A percentile compares a stretch with the other conserved stretches of the same genome.
phyloP scores from a whole-genome alignment of 1,140 invertebrate genomes.

The Hyposmocoma kahamanoa region DNA sequence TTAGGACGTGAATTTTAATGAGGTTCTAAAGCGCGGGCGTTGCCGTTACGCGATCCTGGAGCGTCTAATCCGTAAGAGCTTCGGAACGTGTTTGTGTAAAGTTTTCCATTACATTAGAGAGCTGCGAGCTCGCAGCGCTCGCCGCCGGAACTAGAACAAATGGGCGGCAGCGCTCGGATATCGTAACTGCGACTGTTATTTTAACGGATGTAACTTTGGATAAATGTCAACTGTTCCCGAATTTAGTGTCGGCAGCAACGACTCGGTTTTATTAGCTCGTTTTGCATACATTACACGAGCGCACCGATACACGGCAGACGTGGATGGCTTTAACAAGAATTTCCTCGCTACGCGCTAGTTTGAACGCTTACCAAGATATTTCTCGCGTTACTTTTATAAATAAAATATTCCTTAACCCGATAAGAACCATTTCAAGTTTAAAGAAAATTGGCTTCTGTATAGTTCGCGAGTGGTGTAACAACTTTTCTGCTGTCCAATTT shows the following conservation, averaged over 20 bases:
- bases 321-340: constrained; percentile 22
- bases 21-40: constrained; percentile 17
- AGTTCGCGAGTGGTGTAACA: constrained; percentile 27
- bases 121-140: constrained; percentile 21
- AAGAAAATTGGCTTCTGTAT: constrained; percentile 29
- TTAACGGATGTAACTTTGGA: constrained; percentile 64
- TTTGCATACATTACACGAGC: constrained; percentile 46
- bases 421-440: constrained; percentile 15
- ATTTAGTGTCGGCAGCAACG: constrained; percentile 40
- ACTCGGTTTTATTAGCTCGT: constrained; percentile 54
- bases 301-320: constrained; percentile 27
- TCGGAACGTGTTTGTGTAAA: constrained; percentile 40
- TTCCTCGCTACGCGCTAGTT: constrained; percentile 10
- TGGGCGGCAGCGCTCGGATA: constrained; percentile 47
- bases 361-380: neutral
- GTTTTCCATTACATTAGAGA: constrained; percentile 51
- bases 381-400: neutral
- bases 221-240: constrained; percentile 57
- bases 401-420: constrained; percentile 3
- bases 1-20: constrained; percentile 41
- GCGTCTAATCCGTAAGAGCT: constrained; percentile 34
- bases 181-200: constrained; percentile 58
- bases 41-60: constrained; percentile 12
- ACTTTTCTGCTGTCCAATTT: constrained; percentile 37
- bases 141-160: constrained; percentile 50